Evolutionary conservation across 2,113 vertebrate genomes (phyloP).

Genomic region (Platichthys stellatus): DNA sequence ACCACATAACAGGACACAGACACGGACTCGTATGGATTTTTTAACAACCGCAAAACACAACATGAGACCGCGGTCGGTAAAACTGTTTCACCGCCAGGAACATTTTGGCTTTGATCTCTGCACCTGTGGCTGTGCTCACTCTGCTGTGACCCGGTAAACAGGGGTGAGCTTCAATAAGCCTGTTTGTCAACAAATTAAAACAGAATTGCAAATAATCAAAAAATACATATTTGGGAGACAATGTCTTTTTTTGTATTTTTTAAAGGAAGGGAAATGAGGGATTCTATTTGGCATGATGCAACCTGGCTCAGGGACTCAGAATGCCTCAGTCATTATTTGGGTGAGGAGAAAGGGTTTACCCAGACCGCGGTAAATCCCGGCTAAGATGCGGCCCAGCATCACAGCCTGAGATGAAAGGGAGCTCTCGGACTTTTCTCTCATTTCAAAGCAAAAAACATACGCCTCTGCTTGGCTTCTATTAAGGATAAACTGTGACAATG

Average conservation of each 20-base stretch:
- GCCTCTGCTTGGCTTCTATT: slow-evolving; percentile 29
- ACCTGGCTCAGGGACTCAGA: slow-evolving; percentile 36
- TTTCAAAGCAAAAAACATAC: slow-evolving; percentile 61
- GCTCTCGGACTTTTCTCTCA: slow-evolving; percentile 57
- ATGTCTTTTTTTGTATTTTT: slow-evolving; percentile 13
- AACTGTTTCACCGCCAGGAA: slow-evolving; percentile 5
- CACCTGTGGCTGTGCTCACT: slow-evolving; percentile 32
- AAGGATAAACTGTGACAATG: slow-evolving; percentile 36
- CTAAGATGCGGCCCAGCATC: slow-evolving; percentile 60
- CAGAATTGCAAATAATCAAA: slow-evolving; percentile 62
- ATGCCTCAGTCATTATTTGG: slow-evolving; percentile 58
- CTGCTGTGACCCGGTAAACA: slow-evolving; percentile 60
- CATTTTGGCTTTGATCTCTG: slow-evolving; percentile 11
- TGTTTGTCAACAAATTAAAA: slow-evolving; percentile 71
- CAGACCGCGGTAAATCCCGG: slow-evolving; percentile 67
- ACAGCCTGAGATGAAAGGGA: slow-evolving; percentile 74
- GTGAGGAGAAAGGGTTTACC: slow-evolving; percentile 71
- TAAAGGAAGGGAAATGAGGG: slow-evolving; percentile 26
- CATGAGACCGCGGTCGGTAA: background rate
- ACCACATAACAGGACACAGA: background rate
- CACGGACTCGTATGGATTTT: background rate
- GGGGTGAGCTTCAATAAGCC: slow-evolving; percentile 51
- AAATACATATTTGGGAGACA: slow-evolving; percentile 32
- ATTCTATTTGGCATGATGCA: slow-evolving; percentile 69
- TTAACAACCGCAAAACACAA: too few species aligned